phyloP scores from a whole-genome alignment of 2,888 invertebrate species.

The Eilema sororculum region DNA sequence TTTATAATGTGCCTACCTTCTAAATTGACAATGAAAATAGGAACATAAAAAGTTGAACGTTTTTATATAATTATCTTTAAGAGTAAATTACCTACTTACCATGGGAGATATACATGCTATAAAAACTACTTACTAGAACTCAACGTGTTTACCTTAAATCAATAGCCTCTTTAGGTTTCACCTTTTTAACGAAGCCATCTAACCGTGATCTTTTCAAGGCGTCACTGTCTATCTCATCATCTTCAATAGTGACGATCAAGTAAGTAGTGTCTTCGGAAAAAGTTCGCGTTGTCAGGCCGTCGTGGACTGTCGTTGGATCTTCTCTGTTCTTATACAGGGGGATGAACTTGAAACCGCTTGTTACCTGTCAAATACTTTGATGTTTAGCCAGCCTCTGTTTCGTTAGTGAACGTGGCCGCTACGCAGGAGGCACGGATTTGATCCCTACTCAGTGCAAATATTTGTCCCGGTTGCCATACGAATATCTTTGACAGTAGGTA shows the following conservation, averaged over 20 bases:
- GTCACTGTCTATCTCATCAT: constrained; percentile 56
- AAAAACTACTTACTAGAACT: background rate
- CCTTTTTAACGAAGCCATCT: constrained; percentile 60
- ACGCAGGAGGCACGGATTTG: no score
- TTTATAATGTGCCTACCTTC: no score
- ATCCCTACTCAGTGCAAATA: no score
- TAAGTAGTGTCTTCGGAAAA: constrained; percentile 73
- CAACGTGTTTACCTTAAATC: constrained; percentile 68
- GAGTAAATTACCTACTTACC: background rate
- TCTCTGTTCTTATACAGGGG: constrained; percentile 52
- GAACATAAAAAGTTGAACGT: no score
- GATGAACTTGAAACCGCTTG: constrained; percentile 72
- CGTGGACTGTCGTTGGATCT: constrained; percentile 49
- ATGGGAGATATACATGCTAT: background rate
- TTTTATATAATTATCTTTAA: no score
- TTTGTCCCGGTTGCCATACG: no score
- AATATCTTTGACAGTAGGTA: no score
- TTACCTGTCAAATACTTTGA: constrained; percentile 49
- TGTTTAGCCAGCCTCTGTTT: background rate
- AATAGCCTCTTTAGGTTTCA: constrained; percentile 69
- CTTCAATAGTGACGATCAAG: constrained; percentile 73
- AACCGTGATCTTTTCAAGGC: constrained; percentile 59
- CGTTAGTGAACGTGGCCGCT: no score
- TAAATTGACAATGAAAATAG: no score
- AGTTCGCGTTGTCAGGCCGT: constrained; percentile 66